Conservation (phyloP, 2,888 invertebrate species). For the Magallana nippona region DNA sequence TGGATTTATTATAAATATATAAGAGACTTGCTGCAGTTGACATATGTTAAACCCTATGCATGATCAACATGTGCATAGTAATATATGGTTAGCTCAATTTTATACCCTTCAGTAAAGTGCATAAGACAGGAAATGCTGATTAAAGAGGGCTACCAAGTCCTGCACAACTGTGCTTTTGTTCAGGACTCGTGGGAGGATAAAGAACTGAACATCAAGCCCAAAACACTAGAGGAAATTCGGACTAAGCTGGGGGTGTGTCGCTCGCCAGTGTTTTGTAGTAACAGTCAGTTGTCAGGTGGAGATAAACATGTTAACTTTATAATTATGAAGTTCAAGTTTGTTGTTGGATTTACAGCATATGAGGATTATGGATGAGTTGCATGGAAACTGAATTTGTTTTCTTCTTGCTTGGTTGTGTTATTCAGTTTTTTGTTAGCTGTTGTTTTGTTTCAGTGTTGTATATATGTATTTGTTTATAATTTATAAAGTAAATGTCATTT, state of each 20-base stretch:
- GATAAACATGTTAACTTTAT: not conserved
- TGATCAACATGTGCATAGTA: not conserved
- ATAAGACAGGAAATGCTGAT: conserved; percentile 7
- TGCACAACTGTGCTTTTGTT: not conserved
- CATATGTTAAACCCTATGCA: no score
- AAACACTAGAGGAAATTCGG: not conserved
- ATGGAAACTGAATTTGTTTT: not conserved
- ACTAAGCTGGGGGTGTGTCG: not conserved
- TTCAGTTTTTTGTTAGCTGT: no score
- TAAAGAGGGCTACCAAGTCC: not conserved
- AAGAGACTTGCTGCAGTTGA: no score
- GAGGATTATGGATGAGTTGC: not conserved
- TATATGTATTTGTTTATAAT: no score
- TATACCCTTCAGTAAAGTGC: not conserved
- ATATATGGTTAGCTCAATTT: not conserved
- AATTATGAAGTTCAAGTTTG: not conserved
- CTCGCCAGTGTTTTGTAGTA: not conserved
- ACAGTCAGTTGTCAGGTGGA: not conserved
- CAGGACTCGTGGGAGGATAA: not conserved
- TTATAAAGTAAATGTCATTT: no score
- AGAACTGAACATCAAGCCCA: not conserved
- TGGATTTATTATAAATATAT: no score
- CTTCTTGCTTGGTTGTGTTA: not conserved
- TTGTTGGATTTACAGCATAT: no score
- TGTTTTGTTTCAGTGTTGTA: no score